Evolutionary conservation across 2,888 invertebrate genomes (phyloP).

Genomic region (Drosophila kanekoi): DNA sequence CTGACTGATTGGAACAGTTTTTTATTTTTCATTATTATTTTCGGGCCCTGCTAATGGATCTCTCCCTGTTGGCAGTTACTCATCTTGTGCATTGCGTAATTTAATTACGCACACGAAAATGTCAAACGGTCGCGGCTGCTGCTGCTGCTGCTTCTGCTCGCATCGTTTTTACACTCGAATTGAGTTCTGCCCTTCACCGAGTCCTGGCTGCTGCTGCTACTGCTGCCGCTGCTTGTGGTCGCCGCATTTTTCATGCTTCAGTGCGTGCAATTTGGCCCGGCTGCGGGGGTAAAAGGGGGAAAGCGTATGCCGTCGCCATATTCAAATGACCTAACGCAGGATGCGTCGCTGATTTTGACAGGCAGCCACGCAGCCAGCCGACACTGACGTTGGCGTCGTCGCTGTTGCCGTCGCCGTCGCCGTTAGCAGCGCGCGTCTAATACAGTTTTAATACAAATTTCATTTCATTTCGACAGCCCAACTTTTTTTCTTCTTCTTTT

Average conservation of each 20-base stretch:
- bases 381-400: conserved; percentile 13
- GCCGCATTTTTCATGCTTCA: conserved; percentile 77
- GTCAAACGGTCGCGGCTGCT: conserved; percentile 67
- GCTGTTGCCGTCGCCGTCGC: conserved; percentile 2
- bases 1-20: too few relatives aligned
- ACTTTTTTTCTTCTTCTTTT: conserved; percentile 33
- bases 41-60: conserved; percentile 23
- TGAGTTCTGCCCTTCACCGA: conserved; percentile 58
- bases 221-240: conserved; percentile 52
- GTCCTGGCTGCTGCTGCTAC: conserved; percentile 27
- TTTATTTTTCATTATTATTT: not conserved
- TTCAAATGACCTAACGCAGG: conserved; percentile 75
- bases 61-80: conserved; percentile 7
- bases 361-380: conserved; percentile 32
- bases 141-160: conserved; percentile 44
- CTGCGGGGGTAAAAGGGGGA: conserved; percentile 17
- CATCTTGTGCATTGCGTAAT: conserved; percentile 52
- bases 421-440: conserved; percentile 45
- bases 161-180: conserved; percentile 78
- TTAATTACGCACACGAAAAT: conserved; percentile 78
- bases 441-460: conserved; percentile 77
- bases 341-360: conserved; percentile 73
- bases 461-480: conserved; percentile 60
- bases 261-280: conserved; percentile 70
- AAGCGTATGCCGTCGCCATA: conserved; percentile 52